Evolutionary conservation across 2,888 invertebrate species (phyloP), one percentile per base, ranked within the genome.

Genomic region (Apamea epomidion): DNA sequence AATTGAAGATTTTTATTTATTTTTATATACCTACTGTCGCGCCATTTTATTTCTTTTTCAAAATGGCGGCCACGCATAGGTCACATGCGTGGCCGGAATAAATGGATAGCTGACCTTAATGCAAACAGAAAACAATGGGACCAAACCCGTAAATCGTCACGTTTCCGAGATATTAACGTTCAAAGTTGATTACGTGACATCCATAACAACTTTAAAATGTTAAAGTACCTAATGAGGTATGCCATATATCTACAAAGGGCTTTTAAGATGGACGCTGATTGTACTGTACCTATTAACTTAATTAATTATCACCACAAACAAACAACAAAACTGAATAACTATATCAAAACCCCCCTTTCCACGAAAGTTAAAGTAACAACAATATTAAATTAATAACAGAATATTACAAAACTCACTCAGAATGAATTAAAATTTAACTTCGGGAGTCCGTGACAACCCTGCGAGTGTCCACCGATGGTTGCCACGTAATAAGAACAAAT

Each of bases 401-500:
- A 81, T 62, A 83, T 81, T 70, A 54, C 21, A 71, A 78, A 82
- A 75, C 74, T 75, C 68, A 48, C 68, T 77, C n/a, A 21, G 77
- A 69, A 76, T 71, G n/a, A 84, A 62, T 74, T 77, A 74, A 74
- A 76, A 64, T 74, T 54, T 65, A 73, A 54, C 62, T 84, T 74
- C 45, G 45, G 74, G 76, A 81, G 48, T 79, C 72, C 77, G 80
- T 74, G 83, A 62, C 89, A 90, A 62, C 91, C 91, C 88, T 80
- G 58, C 7, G 12, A 29, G 10, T 37, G 67, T 42, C 67, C 80
- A 74, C 76, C 86, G 71, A 87, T 88, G 90, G 89, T 87, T 90
- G 86, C 82, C 90, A 86, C 88, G 83, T 92, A 92, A 92, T 92
- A 92, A 91, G 92, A 92, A 92, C 89, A 91, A 92, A 92, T 92